Conservation (phyloP, 2,113 vertebrate genomes). For the Leuciscus idus region DNA sequence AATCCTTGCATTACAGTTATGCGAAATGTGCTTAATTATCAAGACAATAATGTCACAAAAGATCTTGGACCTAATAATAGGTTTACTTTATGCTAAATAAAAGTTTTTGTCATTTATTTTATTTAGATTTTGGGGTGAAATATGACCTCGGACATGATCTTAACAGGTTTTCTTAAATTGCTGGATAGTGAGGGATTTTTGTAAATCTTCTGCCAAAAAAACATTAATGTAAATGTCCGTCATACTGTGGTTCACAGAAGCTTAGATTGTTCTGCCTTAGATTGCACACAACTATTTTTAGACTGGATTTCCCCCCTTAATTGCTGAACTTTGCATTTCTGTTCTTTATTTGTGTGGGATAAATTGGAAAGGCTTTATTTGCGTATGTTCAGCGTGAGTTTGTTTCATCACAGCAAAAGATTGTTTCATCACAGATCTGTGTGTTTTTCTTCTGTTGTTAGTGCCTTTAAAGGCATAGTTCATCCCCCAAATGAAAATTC, state of each 20-base stretch:
- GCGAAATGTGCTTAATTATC: no score
- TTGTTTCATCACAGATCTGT: background rate
- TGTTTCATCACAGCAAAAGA: no score
- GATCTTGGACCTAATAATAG: background rate
- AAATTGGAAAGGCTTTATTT: background rate
- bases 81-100: background rate
- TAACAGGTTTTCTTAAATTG: constrained; percentile 7
- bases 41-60: background rate
- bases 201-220: constrained; percentile 17
- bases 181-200: constrained; percentile 29
- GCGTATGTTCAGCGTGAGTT: background rate
- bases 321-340: constrained; percentile 7
- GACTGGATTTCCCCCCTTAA: background rate
- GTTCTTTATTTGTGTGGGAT: background rate
- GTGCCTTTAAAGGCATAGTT: constrained; percentile 9
- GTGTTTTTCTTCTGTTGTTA: background rate
- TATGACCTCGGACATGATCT: background rate
- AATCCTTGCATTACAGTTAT: no score
- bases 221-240: background rate
- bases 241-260: background rate
- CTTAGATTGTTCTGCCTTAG: background rate
- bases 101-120: background rate
- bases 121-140: background rate
- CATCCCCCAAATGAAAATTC: background rate
- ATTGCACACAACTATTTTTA: background rate